phyloP scores from a whole-genome alignment of 2,888 invertebrate species.

The Didymodactylos carnosus region DNA sequence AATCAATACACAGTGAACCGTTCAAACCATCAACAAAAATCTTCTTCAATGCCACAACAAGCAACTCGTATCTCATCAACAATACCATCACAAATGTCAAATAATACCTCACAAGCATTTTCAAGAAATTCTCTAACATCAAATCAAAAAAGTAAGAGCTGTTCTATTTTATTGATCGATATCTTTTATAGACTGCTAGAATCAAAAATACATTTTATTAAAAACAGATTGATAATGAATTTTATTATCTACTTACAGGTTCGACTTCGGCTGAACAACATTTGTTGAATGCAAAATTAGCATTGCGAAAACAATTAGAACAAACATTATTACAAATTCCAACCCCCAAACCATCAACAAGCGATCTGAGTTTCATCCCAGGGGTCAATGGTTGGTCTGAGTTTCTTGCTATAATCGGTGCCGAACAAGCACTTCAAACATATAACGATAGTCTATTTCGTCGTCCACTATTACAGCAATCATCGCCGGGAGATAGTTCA shows the following conservation, averaged over 20 bases:
- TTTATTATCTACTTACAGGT: too few species aligned
- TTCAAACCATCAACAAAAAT: neutral
- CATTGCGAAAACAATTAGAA: slow-evolving; percentile 75
- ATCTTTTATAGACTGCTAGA: too few species aligned
- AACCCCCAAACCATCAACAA: slow-evolving; percentile 71
- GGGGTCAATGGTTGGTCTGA: slow-evolving; percentile 80
- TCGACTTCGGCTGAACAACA: slow-evolving; percentile 96
- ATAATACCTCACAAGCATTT: neutral
- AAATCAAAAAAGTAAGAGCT: too few species aligned
- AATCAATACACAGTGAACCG: neutral
- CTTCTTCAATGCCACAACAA: neutral
- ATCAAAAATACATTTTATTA: too few species aligned
- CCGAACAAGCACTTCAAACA: slow-evolving; percentile 51
- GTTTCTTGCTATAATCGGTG: slow-evolving; percentile 79
- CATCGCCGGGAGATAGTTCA: too few species aligned
- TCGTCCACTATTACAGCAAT: too few species aligned
- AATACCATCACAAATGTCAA: neutral
- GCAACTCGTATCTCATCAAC: neutral
- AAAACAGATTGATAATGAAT: too few species aligned
- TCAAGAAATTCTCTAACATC: neutral
- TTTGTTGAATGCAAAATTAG: slow-evolving; percentile 86
- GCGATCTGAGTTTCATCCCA: slow-evolving; percentile 94
- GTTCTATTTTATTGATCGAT: too few species aligned
- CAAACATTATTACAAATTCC: slow-evolving; percentile 51
- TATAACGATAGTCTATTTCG: neutral